Evolutionary conservation across 2,113 vertebrate genomes (phyloP).

Genomic region (Phasianus colchicus): DNA sequence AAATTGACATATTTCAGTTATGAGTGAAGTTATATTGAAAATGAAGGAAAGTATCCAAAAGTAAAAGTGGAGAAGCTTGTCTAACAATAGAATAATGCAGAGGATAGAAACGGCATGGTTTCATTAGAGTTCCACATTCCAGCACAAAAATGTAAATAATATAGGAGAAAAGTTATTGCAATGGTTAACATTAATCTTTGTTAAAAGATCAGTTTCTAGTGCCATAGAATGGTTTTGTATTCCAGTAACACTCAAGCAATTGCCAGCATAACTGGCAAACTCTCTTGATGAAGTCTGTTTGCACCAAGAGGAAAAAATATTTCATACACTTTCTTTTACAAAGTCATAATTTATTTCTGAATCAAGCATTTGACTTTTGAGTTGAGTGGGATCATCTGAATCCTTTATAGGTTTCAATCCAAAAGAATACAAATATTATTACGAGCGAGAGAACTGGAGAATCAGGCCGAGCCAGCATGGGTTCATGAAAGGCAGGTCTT

Average conservation of each 20-base stretch:
- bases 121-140: not conserved
- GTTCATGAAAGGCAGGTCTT: too few species aligned
- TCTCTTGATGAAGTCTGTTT: not conserved
- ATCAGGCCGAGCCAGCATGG: too few species aligned
- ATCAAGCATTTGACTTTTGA: not conserved
- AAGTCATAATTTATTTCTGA: constrained; percentile 8
- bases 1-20: not conserved
- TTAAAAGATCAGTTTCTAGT: not conserved
- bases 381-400: not conserved
- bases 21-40: not conserved
- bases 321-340: not conserved
- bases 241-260: not conserved
- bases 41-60: not conserved
- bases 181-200: not conserved
- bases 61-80: not conserved
- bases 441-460: too few species aligned
- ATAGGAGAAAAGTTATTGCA: not conserved
- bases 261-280: not conserved
- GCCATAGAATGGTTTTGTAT: not conserved
- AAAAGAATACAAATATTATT: not conserved
- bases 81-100: not conserved
- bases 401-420: not conserved
- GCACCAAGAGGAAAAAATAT: not conserved
- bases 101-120: not conserved
- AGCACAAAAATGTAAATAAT: not conserved